These are phyloP conservation scores for Glandiceps talaboti DNA, from an alignment of 53 echinoderm and acorn worm species.

Conservation along the genomic window DNA sequence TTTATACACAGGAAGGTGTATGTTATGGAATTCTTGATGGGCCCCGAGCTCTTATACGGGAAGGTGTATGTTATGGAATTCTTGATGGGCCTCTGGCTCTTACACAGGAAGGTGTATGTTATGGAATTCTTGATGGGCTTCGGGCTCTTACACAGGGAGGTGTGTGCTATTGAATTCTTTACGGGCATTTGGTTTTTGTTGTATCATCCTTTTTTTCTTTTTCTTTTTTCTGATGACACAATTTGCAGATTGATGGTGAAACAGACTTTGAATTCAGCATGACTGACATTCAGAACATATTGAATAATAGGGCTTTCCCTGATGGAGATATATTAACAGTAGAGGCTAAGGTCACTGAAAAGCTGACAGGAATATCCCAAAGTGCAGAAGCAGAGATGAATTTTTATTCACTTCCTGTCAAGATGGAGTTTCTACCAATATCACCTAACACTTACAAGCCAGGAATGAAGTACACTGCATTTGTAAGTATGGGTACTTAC, in stretches of 20 bases:
- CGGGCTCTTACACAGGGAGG: too few relatives aligned
- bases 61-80: too few relatives aligned
- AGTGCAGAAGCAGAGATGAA: conserved; percentile 1
- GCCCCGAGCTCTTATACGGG: too few relatives aligned
- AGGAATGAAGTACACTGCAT: conserved; percentile 26
- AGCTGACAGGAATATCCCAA: conserved; percentile 30
- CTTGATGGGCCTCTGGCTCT: too few relatives aligned
- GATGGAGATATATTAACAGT: not conserved
- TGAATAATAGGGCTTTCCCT: not conserved
- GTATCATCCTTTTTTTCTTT: too few relatives aligned
- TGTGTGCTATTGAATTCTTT: too few relatives aligned
- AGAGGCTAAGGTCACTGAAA: conserved; percentile 37
- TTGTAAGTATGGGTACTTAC: conserved; percentile 23
- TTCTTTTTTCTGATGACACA: too few relatives aligned
- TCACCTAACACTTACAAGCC: conserved; percentile 43
- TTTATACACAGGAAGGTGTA: too few relatives aligned
- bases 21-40: too few relatives aligned
- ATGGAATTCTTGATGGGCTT: too few relatives aligned
- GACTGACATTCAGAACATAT: not conserved
- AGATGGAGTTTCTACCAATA: conserved; percentile 21
- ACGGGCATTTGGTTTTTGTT: too few relatives aligned
- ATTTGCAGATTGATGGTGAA: not conserved
- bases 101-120: too few relatives aligned
- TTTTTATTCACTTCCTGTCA: conserved; percentile 19
- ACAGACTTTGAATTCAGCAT: not conserved